Conservation (phyloP, 2,113 vertebrate genomes). For the Psittacara wagleri region DNA sequence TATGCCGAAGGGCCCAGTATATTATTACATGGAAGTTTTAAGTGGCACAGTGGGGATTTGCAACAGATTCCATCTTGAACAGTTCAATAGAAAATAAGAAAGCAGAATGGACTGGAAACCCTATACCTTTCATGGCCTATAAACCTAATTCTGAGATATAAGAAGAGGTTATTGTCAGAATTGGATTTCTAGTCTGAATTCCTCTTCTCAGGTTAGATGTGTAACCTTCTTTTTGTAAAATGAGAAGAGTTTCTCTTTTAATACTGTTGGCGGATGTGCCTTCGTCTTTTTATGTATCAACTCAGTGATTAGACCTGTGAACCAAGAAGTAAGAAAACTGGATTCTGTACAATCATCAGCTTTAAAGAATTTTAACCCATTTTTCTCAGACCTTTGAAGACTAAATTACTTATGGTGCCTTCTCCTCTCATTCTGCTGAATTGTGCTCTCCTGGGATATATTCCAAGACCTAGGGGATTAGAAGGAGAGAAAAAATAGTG, state of each 20-base stretch:
- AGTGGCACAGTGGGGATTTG: not conserved
- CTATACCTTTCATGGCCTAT: not conserved
- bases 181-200: not conserved
- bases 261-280: not conserved
- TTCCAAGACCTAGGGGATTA: not conserved
- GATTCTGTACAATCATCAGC: not conserved
- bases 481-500: not conserved
- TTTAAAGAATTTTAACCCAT: not conserved
- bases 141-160: not conserved
- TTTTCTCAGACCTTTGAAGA: not conserved
- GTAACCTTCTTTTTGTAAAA: not conserved
- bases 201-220: not conserved
- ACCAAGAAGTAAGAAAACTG: not conserved
- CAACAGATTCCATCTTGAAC: not conserved
- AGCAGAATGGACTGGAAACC: not conserved
- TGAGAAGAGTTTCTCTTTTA: not conserved
- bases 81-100: not conserved
- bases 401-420: not conserved
- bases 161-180: not conserved
- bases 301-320: not conserved
- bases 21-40: not conserved
- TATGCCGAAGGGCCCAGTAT: not conserved
- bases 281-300: not conserved
- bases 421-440: not conserved
- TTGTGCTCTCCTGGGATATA: not conserved